A percentile compares a stretch with the other conserved stretches of the same genome.
These are phyloP conservation scores for Ophion ellenae DNA, from an alignment of 2,888 invertebrate genomes.

Conservation along the genomic window DNA sequence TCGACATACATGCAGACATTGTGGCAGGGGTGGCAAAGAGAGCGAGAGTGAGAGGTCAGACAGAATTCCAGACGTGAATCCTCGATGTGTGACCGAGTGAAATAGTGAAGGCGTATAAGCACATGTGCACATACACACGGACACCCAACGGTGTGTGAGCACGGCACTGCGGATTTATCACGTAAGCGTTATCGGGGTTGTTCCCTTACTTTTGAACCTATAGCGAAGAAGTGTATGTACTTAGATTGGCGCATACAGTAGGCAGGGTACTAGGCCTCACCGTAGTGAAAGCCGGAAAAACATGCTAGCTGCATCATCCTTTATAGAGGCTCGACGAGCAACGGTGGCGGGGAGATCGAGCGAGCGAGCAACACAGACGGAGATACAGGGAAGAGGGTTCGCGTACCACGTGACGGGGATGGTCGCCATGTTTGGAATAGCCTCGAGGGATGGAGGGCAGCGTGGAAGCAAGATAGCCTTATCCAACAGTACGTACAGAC, in stretches of 20 bases:
- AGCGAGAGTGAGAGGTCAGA: slow-evolving; percentile 37
- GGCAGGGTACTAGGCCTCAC: slow-evolving; percentile 12
- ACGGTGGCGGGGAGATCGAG: slow-evolving; percentile 23
- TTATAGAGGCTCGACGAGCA: slow-evolving; percentile 56
- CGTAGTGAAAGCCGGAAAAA: slow-evolving; percentile 43
- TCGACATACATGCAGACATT: slow-evolving; percentile 3
- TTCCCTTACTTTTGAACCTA: background rate
- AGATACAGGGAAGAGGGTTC: slow-evolving; percentile 53
- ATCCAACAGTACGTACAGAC: slow-evolving; percentile 17
- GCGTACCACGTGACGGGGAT: slow-evolving; percentile 73
- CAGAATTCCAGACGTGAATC: slow-evolving; percentile 44
- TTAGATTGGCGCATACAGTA: slow-evolving; percentile 22
- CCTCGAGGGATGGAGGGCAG: slow-evolving; percentile 38
- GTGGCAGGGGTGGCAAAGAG: background rate
- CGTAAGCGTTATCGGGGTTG: slow-evolving; percentile 10
- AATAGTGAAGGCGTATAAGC: background rate
- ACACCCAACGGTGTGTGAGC: background rate
- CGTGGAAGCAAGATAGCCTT: slow-evolving; percentile 14
- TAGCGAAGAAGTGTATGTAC: background rate
- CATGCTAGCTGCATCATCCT: slow-evolving; percentile 61
- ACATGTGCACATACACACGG: background rate
- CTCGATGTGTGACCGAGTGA: slow-evolving; percentile 38
- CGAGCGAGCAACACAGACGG: slow-evolving; percentile 32
- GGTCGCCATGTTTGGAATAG: slow-evolving; percentile 78
- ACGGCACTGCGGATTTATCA: background rate